A percentile compares a stretch with the other conserved stretches of the same genome.
Evolutionary conservation across 2,888 invertebrate genomes (phyloP).

Genomic region (Stenotaenia linearis): DNA sequence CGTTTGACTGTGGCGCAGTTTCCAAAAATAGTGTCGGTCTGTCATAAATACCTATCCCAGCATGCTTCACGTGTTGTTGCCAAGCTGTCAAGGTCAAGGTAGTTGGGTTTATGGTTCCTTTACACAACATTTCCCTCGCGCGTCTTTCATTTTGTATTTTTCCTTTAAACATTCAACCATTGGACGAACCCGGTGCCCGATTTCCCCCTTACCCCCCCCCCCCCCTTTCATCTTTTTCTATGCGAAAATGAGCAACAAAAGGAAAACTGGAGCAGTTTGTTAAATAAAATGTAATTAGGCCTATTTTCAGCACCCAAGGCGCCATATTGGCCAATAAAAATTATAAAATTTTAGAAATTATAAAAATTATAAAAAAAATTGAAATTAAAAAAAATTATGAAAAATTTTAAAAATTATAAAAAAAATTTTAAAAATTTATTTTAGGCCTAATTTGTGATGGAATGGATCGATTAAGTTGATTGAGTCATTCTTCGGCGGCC

Average conservation of each 20-base stretch:
- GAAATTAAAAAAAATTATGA: too few species aligned
- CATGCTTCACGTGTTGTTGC: neutral
- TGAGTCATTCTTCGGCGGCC: neutral
- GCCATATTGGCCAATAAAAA: neutral
- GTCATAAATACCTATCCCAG: constrained; percentile 21
- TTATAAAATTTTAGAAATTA: too few species aligned
- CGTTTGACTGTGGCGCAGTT: neutral
- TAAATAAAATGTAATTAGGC: neutral
- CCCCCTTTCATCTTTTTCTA: neutral
- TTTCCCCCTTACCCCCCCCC: neutral
- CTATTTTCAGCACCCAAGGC: neutral
- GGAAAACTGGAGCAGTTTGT: neutral
- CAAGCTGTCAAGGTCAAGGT: constrained; percentile 21
- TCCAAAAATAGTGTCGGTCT: neutral
- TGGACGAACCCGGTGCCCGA: neutral
- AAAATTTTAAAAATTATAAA: too few species aligned
- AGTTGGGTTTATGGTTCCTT: neutral
- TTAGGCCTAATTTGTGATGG: neutral
- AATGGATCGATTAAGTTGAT: neutral
- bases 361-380: too few species aligned
- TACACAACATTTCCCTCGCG: neutral
- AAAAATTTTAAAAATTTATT: too few species aligned
- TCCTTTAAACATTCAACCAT: neutral
- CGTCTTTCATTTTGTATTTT: neutral
- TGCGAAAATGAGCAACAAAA: neutral